These are phyloP conservation scores for Sthenelais limicola DNA, from an alignment of 2,888 invertebrate genomes.

Conservation along the genomic window DNA sequence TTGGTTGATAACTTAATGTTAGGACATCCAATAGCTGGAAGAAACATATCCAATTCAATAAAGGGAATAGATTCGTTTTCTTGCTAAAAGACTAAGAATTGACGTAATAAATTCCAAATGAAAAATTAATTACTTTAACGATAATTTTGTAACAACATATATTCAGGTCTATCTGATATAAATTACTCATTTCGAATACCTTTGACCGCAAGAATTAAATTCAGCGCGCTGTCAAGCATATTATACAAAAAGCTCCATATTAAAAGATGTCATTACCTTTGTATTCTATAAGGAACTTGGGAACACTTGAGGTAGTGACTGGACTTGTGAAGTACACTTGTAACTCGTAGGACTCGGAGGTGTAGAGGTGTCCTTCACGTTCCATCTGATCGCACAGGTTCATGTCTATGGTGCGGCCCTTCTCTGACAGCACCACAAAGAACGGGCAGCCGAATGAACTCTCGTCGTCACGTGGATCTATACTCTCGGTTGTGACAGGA, in stretches of 20 bases:
- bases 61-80: no score
- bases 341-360: slow-evolving; percentile 7
- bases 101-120: no score
- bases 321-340: slow-evolving; percentile 39
- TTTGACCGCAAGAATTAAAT: background rate
- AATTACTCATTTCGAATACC: no score
- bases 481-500: slow-evolving; percentile 9
- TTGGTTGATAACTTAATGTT: slow-evolving; percentile 19
- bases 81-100: no score
- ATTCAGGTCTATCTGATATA: no score
- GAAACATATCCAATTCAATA: background rate
- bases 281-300: slow-evolving; percentile 38
- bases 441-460: slow-evolving; percentile 31
- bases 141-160: no score
- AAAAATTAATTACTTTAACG: no score
- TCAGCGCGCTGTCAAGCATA: background rate
- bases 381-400: slow-evolving; percentile 37
- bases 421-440: slow-evolving; percentile 20
- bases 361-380: slow-evolving; percentile 22
- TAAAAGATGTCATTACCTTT: slow-evolving; percentile 23
- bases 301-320: background rate
- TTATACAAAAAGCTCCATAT: background rate
- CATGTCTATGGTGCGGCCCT: slow-evolving; percentile 3
- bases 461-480: slow-evolving; percentile 24
- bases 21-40: slow-evolving; percentile 35